phyloP scores from a whole-genome alignment of 2,888 invertebrate genomes.

The Saturnia japonica region DNA sequence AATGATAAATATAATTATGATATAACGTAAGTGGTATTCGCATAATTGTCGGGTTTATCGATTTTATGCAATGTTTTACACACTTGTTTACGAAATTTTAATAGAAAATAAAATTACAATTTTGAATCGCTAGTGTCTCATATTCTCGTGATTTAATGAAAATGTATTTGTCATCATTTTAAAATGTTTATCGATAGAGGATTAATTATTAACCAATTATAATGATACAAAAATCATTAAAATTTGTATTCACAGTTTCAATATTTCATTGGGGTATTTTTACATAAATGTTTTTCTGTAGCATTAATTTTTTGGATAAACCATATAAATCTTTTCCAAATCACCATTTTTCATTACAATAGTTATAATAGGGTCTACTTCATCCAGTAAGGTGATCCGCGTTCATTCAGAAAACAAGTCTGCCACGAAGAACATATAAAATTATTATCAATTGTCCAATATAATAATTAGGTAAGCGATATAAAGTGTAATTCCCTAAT shows the following conservation, averaged over 20 bases:
- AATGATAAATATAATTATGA: conserved; percentile 48
- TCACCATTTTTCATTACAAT: too few species aligned
- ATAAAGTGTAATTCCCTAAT: neutral
- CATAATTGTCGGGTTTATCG: conserved; percentile 35
- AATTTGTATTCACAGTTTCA: too few species aligned
- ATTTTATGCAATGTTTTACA: neutral
- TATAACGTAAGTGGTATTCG: conserved; percentile 51
- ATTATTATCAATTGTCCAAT: neutral
- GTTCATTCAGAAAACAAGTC: neutral
- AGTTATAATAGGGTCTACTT: too few species aligned
- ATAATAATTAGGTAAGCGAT: neutral
- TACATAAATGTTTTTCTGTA: too few species aligned
- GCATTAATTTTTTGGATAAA: too few species aligned
- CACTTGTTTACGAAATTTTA: neutral
- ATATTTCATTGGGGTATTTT: too few species aligned
- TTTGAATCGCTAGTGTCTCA: neutral
- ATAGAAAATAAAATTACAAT: neutral
- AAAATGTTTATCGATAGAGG: neutral
- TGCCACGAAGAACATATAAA: neutral
- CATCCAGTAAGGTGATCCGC: too few species aligned
- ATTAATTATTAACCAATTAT: too few species aligned
- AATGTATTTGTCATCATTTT: neutral
- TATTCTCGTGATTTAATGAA: neutral
- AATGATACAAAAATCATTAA: too few species aligned
- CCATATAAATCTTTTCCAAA: too few species aligned